These are phyloP conservation scores for Crocidura indochinensis DNA, from an alignment of 2,797 vertebrate genomes.

Conservation along the genomic window DNA sequence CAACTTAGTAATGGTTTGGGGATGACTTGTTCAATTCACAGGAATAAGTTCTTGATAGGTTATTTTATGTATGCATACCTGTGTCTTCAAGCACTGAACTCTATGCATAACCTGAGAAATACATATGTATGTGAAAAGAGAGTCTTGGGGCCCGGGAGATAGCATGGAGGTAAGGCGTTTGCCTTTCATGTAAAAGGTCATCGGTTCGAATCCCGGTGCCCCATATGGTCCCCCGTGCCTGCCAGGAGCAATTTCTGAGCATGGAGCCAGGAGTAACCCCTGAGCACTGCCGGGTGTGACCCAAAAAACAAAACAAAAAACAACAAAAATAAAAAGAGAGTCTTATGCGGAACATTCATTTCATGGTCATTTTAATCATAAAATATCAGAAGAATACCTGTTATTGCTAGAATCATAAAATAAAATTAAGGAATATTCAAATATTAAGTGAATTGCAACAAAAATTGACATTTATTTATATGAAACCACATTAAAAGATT, in stretches of 20 bases:
- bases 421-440: slow-evolving; percentile 17
- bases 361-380: slow-evolving; percentile 29
- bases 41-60: slow-evolving; percentile 10
- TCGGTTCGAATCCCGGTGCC: too few species aligned
- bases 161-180: too few species aligned
- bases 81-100: background rate
- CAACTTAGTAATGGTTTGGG: background rate
- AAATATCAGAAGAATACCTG: slow-evolving; percentile 5
- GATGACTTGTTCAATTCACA: slow-evolving; percentile 28
- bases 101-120: background rate
- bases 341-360: slow-evolving; percentile 11
- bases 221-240: too few species aligned
- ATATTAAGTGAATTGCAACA: background rate
- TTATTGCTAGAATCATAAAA: background rate
- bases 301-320: too few species aligned
- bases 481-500: background rate
- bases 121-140: background rate
- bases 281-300: too few species aligned
- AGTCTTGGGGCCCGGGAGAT: too few species aligned
- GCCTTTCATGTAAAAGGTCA: too few species aligned
- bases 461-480: background rate
- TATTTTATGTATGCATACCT: background rate
- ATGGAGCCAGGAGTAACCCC: too few species aligned
- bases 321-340: too few species aligned
- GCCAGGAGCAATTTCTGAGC: too few species aligned